A percentile compares a stretch with the other conserved stretches of the same genome.
Evolutionary conservation across 2,888 invertebrate species (phyloP).

Genomic region (Yponomeuta plumbellus): DNA sequence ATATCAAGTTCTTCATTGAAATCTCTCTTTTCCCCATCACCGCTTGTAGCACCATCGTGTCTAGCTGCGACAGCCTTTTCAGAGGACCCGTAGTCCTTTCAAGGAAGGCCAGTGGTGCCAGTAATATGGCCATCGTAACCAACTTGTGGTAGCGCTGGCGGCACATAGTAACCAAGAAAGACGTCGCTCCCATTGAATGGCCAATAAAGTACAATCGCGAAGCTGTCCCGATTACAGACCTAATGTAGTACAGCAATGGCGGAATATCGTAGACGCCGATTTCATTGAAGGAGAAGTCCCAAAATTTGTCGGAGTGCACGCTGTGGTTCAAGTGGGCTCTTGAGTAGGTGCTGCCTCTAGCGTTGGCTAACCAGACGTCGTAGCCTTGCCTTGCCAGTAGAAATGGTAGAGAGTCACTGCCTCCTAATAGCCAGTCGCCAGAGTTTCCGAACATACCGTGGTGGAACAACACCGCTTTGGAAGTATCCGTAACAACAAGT

Average conservation of each 20-base stretch:
- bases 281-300: slow-evolving; percentile 51
- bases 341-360: slow-evolving; percentile 45
- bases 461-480: slow-evolving; percentile 8
- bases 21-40: neutral
- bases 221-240: slow-evolving; percentile 25
- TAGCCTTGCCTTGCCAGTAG: slow-evolving; percentile 28
- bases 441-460: slow-evolving; percentile 18
- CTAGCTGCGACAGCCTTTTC: slow-evolving; percentile 19
- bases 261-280: slow-evolving; percentile 44
- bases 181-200: slow-evolving; percentile 45
- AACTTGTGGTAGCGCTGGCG: slow-evolving; percentile 16
- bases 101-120: slow-evolving; percentile 46
- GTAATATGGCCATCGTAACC: slow-evolving; percentile 35
- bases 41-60: neutral
- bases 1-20: neutral
- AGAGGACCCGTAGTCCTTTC: slow-evolving; percentile 37
- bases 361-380: slow-evolving; percentile 75
- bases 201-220: slow-evolving; percentile 38
- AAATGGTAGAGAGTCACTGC: slow-evolving; percentile 11
- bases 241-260: slow-evolving; percentile 37
- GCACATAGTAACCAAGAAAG: slow-evolving; percentile 37
- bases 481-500: neutral
- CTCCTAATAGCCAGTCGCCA: slow-evolving; percentile 15
- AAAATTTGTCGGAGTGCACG: slow-evolving; percentile 30
- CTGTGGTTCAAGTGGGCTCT: slow-evolving; percentile 28